These are phyloP conservation scores for Hoplostethus atlanticus DNA, from an alignment of 2,797 vertebrate genomes.

Conservation along the genomic window DNA sequence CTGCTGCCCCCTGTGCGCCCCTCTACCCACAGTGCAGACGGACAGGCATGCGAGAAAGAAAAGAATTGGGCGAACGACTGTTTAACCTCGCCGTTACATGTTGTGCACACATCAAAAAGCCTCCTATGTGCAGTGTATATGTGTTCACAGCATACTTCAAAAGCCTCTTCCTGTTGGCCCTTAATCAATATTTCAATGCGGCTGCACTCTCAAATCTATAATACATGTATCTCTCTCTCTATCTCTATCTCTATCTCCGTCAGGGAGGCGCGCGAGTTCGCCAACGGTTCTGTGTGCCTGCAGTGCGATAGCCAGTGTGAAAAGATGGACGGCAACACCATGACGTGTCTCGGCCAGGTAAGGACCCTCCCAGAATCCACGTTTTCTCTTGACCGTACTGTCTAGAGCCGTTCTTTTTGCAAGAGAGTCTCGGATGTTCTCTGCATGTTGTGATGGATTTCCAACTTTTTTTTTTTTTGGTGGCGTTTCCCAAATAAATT, in stretches of 20 bases:
- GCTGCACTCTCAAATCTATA: slow-evolving; percentile 63
- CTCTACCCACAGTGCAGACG: slow-evolving; percentile 32
- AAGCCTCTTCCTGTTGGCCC: slow-evolving; percentile 36
- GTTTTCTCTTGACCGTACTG: not conserved
- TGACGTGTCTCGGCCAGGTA: slow-evolving; percentile 94
- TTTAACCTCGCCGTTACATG: slow-evolving; percentile 23
- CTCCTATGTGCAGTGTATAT: slow-evolving; percentile 8
- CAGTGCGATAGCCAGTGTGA: slow-evolving; percentile 97
- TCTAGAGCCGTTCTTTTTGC: not conserved
- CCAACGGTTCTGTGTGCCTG: slow-evolving; percentile 92
- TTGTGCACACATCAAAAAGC: slow-evolving; percentile 41
- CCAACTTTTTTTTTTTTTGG: slow-evolving; percentile 45
- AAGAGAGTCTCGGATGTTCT: slow-evolving; percentile 49
- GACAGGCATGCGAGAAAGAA: slow-evolving; percentile 9
- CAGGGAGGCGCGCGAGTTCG: slow-evolving; percentile 94
- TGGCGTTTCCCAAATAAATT: slow-evolving; percentile 14
- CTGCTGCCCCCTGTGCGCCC: slow-evolving; percentile 19
- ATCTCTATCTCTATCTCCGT: slow-evolving; percentile 61
- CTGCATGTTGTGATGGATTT: slow-evolving; percentile 31
- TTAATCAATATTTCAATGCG: slow-evolving; percentile 70
- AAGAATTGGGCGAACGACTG: slow-evolving; percentile 13
- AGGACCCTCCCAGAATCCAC: slow-evolving; percentile 39
- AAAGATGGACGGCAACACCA: slow-evolving; percentile 89
- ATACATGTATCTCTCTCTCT: slow-evolving; percentile 62
- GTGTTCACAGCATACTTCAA: slow-evolving; percentile 30